phyloP scores from a whole-genome alignment of 2,797 vertebrate genomes.

The Rhynchonycteris naso region DNA sequence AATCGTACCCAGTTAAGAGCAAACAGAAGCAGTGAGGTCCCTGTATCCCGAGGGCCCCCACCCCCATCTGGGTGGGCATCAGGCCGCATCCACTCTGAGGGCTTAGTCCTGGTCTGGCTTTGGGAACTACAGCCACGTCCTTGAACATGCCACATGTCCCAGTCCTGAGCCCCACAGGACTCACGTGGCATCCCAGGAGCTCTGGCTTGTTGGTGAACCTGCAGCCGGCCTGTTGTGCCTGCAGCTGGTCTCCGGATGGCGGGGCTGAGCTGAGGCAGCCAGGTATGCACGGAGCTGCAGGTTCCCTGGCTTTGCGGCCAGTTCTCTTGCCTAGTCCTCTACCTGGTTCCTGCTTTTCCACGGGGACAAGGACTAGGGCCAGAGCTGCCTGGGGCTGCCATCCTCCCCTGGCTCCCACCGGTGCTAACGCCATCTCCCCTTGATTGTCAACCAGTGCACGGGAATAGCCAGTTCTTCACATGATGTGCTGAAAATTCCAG shows the following conservation, averaged over 20 bases:
- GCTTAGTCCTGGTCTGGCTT: constrained; percentile 15
- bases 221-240: neutral
- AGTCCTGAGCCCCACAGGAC: neutral
- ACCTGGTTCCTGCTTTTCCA: neutral
- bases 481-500: neutral
- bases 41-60: neutral
- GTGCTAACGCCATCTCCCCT: neutral
- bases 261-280: neutral
- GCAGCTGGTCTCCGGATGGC: constrained; percentile 53
- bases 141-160: neutral
- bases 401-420: neutral
- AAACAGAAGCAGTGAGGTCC: neutral
- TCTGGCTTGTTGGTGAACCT: neutral
- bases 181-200: constrained; percentile 19
- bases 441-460: no score
- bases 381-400: neutral
- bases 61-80: neutral
- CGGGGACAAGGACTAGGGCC: neutral
- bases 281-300: neutral
- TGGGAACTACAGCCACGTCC: neutral
- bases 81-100: neutral
- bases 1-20: neutral
- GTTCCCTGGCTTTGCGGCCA: neutral
- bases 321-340: neutral
- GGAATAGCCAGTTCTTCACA: neutral